A percentile compares a stretch with the other conserved stretches of the same genome.
These are phyloP conservation scores for Pogonus chalceus DNA, from an alignment of 1,140 invertebrate genomes.

Conservation along the genomic window DNA sequence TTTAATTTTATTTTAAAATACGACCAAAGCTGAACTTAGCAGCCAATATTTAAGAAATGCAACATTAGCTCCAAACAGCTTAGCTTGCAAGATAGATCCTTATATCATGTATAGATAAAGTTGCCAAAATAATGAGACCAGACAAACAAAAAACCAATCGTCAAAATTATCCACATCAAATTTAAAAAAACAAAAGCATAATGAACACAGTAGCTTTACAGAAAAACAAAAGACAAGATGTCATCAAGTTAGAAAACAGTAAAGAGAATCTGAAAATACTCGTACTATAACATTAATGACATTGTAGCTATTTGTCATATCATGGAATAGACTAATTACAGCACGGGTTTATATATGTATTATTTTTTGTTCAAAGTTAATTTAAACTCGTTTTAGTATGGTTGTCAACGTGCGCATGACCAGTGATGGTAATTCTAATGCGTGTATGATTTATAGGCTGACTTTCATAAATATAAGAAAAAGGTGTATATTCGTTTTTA, in stretches of 20 bases:
- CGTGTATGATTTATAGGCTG: constrained; percentile 3
- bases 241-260: background rate
- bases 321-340: background rate
- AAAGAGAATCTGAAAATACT: background rate
- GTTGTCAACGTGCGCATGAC: background rate
- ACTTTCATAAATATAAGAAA: no score
- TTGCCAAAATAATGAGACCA: no score
- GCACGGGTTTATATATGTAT: background rate
- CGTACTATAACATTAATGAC: background rate
- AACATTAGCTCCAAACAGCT: no score
- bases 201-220: background rate
- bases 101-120: no score
- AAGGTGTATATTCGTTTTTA: no score
- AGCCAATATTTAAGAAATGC: no score
- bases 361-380: constrained; percentile 4
- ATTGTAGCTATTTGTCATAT: constrained; percentile 1
- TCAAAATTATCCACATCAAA: background rate
- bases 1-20: no score
- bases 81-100: no score
- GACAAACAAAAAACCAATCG: no score
- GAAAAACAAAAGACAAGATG: no score
- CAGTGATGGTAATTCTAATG: background rate
- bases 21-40: no score
- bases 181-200: background rate
- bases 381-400: constrained; percentile 1